Percentiles rank a stretch among this genome's conserved stretches.
phyloP scores from a whole-genome alignment of 2,113 vertebrate genomes.

The Pterocles gutturalis region DNA sequence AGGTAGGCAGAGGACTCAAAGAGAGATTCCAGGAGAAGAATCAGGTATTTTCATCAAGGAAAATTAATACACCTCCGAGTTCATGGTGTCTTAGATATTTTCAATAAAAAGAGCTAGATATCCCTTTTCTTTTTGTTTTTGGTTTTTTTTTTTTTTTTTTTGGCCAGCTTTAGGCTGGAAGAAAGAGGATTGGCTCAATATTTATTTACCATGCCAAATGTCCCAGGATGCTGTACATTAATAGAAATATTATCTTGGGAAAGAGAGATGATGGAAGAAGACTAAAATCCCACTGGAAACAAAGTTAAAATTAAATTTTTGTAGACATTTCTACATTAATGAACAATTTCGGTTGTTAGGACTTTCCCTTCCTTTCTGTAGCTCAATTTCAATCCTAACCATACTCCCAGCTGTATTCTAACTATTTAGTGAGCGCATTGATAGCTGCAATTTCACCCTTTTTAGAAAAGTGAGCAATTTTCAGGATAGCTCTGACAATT shows the following conservation, averaged over 20 bases:
- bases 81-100: background rate
- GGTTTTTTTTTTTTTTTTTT: background rate
- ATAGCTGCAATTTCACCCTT: background rate
- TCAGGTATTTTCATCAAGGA: background rate
- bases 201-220: background rate
- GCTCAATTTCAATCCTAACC: background rate
- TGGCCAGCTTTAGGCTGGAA: background rate
- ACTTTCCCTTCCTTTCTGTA: background rate
- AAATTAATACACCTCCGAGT: background rate
- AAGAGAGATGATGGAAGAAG: background rate
- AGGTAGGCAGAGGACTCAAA: background rate
- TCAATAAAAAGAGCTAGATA: background rate
- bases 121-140: background rate
- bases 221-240: background rate
- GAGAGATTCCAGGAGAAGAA: background rate
- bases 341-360: background rate
- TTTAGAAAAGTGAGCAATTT: rapidly evolving
- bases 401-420: background rate
- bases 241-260: background rate
- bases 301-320: background rate
- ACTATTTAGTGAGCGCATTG: rapidly evolving
- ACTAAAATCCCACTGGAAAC: background rate
- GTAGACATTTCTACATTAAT: background rate
- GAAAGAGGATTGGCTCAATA: background rate
- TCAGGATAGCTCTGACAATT: background rate